Conservation (phyloP, 2,888 invertebrate species). For the Nysson spinosus region DNA sequence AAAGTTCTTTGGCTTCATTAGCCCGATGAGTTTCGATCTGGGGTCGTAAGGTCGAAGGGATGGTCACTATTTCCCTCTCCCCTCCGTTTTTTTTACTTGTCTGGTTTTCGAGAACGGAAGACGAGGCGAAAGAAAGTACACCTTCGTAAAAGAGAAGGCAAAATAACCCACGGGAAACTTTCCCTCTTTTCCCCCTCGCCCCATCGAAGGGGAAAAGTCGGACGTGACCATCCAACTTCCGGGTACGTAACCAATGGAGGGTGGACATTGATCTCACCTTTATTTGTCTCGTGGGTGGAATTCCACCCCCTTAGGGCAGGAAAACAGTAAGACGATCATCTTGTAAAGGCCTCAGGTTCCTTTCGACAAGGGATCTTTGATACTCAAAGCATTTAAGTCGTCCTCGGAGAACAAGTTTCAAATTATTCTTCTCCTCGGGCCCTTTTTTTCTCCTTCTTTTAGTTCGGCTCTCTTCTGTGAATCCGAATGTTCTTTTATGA, state of each 20-base stretch:
- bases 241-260: constrained; percentile 30
- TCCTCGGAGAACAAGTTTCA: neutral
- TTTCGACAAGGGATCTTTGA: constrained; percentile 7
- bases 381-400: constrained; percentile 10
- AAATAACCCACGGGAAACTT: constrained; percentile 42
- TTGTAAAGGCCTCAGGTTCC: constrained; percentile 9
- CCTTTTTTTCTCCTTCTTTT: neutral
- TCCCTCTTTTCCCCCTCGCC: constrained; percentile 18
- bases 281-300: constrained; percentile 38
- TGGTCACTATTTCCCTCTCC: constrained; percentile 7
- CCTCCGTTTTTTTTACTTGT: neutral
- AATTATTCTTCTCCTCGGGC: neutral
- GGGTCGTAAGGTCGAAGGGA: constrained; percentile 20
- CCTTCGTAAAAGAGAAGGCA: no score
- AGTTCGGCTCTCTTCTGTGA: neutral
- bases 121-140: no score
- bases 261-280: constrained; percentile 29
- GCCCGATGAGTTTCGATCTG: constrained; percentile 19
- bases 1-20: constrained; percentile 14
- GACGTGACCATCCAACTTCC: constrained; percentile 38
- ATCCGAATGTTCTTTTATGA: neutral
- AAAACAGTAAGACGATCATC: constrained; percentile 17
- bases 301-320: constrained; percentile 9
- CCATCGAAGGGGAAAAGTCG: constrained; percentile 21
- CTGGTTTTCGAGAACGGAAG: no score